phyloP scores from a whole-genome alignment of 2,797 vertebrate genomes.

The Tamandua tetradactyla region DNA sequence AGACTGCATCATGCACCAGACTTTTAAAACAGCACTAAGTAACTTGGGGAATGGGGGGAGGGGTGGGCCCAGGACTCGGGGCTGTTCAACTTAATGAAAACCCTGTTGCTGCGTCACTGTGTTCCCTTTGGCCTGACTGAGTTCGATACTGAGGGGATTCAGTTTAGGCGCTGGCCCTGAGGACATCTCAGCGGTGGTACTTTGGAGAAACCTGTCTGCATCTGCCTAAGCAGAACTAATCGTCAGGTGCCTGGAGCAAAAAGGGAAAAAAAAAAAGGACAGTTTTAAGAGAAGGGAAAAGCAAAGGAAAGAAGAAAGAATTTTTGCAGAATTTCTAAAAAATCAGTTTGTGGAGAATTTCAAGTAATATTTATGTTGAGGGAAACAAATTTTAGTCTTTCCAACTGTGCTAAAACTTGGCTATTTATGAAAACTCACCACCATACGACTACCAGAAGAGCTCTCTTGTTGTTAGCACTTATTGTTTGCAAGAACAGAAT shows the following conservation, averaged over 20 bases:
- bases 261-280: slow-evolving; percentile 76
- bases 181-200: slow-evolving; percentile 75
- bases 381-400: slow-evolving; percentile 80
- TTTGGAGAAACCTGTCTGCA: slow-evolving; percentile 76
- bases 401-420: slow-evolving; percentile 79
- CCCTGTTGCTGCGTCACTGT: slow-evolving; percentile 86
- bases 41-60: slow-evolving; percentile 84
- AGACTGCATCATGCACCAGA: slow-evolving; percentile 84
- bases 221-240: slow-evolving; percentile 81
- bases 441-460: slow-evolving; percentile 74
- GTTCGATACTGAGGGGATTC: slow-evolving; percentile 72
- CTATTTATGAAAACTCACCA: slow-evolving; percentile 76
- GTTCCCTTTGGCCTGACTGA: slow-evolving; percentile 83
- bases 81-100: slow-evolving; percentile 84
- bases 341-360: slow-evolving; percentile 78
- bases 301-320: slow-evolving; percentile 72
- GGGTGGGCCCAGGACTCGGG: slow-evolving; percentile 83
- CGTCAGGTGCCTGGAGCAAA: slow-evolving; percentile 81
- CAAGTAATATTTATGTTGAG: slow-evolving; percentile 81
- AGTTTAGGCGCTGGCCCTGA: slow-evolving; percentile 70
- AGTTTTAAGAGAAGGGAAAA: slow-evolving; percentile 76
- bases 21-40: slow-evolving; percentile 86
- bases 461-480: slow-evolving; percentile 84
- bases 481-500: slow-evolving; percentile 69
- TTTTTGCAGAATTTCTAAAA: slow-evolving; percentile 79